Evolutionary conservation across 2,888 invertebrate species (phyloP).

Genomic region (Zygaena filipendulae): DNA sequence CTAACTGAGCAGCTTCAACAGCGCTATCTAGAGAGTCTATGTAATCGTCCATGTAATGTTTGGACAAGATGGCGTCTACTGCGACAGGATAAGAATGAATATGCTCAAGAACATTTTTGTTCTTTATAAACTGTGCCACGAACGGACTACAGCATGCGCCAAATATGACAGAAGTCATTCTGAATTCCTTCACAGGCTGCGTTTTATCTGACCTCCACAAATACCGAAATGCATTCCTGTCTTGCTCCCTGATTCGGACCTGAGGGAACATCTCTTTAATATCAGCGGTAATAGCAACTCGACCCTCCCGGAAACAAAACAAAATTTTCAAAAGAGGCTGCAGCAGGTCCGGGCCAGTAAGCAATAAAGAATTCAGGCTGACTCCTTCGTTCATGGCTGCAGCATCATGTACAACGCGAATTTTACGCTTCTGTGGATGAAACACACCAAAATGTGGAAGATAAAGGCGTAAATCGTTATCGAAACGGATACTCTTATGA

Average conservation of each 20-base stretch:
- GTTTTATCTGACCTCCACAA: too few species aligned
- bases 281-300: constrained; percentile 4
- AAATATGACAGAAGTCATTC: too few species aligned
- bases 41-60: constrained; percentile 11
- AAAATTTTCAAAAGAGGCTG: constrained; percentile 19
- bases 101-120: constrained; percentile 6
- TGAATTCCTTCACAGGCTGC: too few species aligned
- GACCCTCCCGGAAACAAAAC: constrained; percentile 4
- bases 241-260: constrained; percentile 8
- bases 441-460: too few species aligned
- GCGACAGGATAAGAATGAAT: constrained; percentile 4
- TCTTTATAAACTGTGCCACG: constrained; percentile 16
- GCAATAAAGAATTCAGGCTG: constrained; percentile 18
- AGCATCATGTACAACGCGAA: constrained; percentile 22
- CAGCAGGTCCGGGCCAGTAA: too few species aligned
- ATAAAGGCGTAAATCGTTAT: too few species aligned
- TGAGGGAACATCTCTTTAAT: constrained; percentile 9
- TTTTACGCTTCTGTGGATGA: too few species aligned
- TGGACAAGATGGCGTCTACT: constrained; percentile 5
- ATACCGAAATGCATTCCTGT: constrained; percentile 11
- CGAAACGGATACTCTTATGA: too few species aligned
- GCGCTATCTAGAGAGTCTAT: constrained; percentile 3
- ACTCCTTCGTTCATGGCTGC: constrained; percentile 17
- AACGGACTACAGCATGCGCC: constrained; percentile 9
- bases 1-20: background rate